A percentile compares a stretch with the other conserved stretches of the same genome.
Conservation (phyloP, 2,113 vertebrate species). For the Solea senegalensis region DNA sequence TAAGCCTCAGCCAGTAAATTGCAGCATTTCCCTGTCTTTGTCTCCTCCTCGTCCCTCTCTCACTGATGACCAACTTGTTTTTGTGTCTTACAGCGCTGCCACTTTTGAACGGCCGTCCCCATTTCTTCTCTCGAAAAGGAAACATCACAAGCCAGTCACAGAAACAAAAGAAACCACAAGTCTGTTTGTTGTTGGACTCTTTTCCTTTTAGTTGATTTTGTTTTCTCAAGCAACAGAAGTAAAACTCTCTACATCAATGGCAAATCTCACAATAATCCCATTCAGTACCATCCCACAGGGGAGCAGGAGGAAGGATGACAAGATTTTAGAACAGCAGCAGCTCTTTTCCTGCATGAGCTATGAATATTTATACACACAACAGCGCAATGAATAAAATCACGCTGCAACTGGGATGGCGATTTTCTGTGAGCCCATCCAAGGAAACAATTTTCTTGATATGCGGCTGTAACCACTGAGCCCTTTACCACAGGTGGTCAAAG, state of each 20-base stretch:
- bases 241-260: constrained; percentile 70
- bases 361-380: constrained; percentile 23
- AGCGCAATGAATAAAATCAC: constrained; percentile 46
- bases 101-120: constrained; percentile 6
- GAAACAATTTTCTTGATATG: constrained; percentile 9
- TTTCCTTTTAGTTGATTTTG: constrained; percentile 52
- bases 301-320: constrained; percentile 43
- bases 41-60: no score
- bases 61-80: constrained; percentile 14
- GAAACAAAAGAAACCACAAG: constrained; percentile 55
- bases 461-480: constrained; percentile 4
- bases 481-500: not conserved
- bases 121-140: constrained; percentile 21
- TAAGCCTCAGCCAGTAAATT: constrained; percentile 29
- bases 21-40: not conserved
- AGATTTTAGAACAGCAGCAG: constrained; percentile 52
- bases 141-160: constrained; percentile 1
- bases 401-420: constrained; percentile 28
- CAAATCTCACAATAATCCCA: constrained; percentile 61
- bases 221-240: constrained; percentile 68
- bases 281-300: constrained; percentile 52
- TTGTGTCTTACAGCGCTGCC: constrained; percentile 5
- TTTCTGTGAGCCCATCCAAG: constrained; percentile 19
- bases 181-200: constrained; percentile 44
- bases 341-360: constrained; percentile 47